These are phyloP conservation scores for Cistogaster globosa DNA, from an alignment of 2,888 invertebrate species.

Conservation along the genomic window DNA sequence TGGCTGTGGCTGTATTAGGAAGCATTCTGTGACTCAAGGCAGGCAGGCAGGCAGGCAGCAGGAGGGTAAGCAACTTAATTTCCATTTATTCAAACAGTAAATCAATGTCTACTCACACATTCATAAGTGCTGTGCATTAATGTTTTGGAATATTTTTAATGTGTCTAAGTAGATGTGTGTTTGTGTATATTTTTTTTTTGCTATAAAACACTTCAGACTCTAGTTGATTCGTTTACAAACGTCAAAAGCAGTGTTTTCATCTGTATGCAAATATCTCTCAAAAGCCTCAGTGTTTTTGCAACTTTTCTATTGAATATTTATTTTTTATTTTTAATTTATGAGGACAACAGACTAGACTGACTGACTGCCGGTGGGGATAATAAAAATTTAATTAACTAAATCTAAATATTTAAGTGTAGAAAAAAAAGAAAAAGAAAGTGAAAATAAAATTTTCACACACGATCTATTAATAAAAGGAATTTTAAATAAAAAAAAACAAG, in stretches of 20 bases:
- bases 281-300: slow-evolving; percentile 9
- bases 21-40: slow-evolving; percentile 24
- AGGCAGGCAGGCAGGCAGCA: background rate
- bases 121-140: slow-evolving; percentile 14
- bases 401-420: background rate
- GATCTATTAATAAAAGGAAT: too few relatives aligned
- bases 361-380: slow-evolving; percentile 16
- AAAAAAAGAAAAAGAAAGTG: too few relatives aligned
- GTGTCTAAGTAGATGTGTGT: slow-evolving; percentile 7
- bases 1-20: background rate
- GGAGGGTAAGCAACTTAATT: slow-evolving; percentile 46
- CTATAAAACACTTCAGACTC: slow-evolving; percentile 46
- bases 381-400: slow-evolving; percentile 50
- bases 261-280: slow-evolving; percentile 28
- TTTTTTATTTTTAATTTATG: background rate
- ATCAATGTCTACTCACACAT: slow-evolving; percentile 65
- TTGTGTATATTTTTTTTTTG: slow-evolving; percentile 34
- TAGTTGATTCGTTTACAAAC: slow-evolving; percentile 42
- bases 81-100: slow-evolving; percentile 66
- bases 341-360: slow-evolving; percentile 35
- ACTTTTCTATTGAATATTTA: background rate
- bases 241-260: slow-evolving; percentile 50
- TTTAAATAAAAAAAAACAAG: background rate
- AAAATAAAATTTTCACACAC: too few relatives aligned
- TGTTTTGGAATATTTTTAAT: background rate